Evolutionary conservation across 2,888 invertebrate genomes (phyloP), one percentile per base, ranked within the genome.

Genomic region (Thalpophila matura): DNA sequence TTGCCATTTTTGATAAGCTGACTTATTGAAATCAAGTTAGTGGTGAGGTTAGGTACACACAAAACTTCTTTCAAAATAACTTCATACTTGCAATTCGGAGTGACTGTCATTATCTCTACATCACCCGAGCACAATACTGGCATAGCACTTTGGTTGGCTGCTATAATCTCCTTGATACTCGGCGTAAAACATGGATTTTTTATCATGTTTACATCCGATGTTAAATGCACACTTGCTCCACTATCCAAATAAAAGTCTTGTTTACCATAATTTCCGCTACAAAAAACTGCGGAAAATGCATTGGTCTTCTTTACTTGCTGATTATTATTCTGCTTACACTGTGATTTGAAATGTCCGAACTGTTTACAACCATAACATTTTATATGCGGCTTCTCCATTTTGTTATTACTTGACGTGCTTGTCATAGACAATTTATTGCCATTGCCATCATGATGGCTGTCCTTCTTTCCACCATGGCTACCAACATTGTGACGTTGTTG

Each of bases 121-220:
- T 54, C 54, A 26, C 45, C 45, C 14, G 43, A 31, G 43, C 54
- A 45, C 12, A 54, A 18, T 22, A 54, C 54, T 6, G 43, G 24
- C 43, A 54, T 35, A 3, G 9, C 12, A 16, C 16, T 16, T n/a
- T 35, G 14, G 26, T 54, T 54, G 10, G 54, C 54, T 12, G 45
- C 45, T 26, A 26, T 45, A 35, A 54, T 54, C 10, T 54, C 35
- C 43, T 43, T 53, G 1, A 43, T 53, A 33, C 43, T 43, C 43
- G 24, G n/a, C n/a, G n/a, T n/a, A n/a, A n/a, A n/a, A n/a, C n/a
- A n/a, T n/a, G n/a, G n/a, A n/a, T n/a, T n/a, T n/a, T n/a, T n/a
- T n/a, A n/a, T n/a, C n/a, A n/a, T n/a, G n/a, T n/a, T n/a, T n/a
- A n/a, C n/a, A n/a, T n/a, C n/a, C n/a, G n/a, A n/a, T n/a, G n/a